A percentile compares a stretch with the other conserved stretches of the same genome.
Conservation (phyloP, 2,797 vertebrate species). For the Adrianichthys oophorus region DNA sequence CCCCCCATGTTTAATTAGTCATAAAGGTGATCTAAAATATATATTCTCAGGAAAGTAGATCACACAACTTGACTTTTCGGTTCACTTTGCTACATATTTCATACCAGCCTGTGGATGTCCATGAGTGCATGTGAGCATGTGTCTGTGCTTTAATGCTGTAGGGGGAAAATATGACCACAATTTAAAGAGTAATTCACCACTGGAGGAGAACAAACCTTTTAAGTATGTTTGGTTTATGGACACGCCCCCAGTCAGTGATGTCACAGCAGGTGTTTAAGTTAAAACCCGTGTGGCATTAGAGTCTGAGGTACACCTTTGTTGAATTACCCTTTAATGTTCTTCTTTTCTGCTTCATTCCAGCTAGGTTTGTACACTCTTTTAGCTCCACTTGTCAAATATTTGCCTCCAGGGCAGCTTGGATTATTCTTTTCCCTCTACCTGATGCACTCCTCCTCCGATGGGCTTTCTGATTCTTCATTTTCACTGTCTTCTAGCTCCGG, state of each 20-base stretch:
- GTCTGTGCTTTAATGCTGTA: conserved; percentile 58
- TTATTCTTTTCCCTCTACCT: conserved; percentile 75
- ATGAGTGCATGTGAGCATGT: conserved; percentile 12
- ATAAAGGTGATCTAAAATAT: conserved; percentile 21
- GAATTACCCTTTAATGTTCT: conserved; percentile 48
- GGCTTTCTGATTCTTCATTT: conserved; percentile 81
- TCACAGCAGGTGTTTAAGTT: conserved; percentile 30
- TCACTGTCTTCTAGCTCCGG: conserved; percentile 88
- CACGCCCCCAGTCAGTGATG: not conserved
- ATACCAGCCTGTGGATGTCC: conserved; percentile 18
- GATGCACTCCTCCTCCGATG: conserved; percentile 88
- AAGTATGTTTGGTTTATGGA: not conserved
- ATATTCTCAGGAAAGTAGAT: conserved; percentile 21
- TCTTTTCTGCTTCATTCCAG: conserved; percentile 41
- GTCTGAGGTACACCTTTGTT: conserved; percentile 29
- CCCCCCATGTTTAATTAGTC: conserved; percentile 4
- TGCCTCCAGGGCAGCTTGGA: conserved; percentile 24
- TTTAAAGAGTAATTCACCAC: conserved; percentile 50
- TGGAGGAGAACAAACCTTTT: conserved; percentile 19
- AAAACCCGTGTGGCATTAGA: conserved; percentile 34
- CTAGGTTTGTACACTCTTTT: conserved; percentile 42
- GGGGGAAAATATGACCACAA: conserved; percentile 41
- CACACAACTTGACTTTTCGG: conserved; percentile 19
- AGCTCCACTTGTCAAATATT: conserved; percentile 20
- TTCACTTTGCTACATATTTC: conserved; percentile 24